Base-by-base conservation (phyloP, 2,888 invertebrate genomes). In the Cremastobaeus sp. region DNA sequence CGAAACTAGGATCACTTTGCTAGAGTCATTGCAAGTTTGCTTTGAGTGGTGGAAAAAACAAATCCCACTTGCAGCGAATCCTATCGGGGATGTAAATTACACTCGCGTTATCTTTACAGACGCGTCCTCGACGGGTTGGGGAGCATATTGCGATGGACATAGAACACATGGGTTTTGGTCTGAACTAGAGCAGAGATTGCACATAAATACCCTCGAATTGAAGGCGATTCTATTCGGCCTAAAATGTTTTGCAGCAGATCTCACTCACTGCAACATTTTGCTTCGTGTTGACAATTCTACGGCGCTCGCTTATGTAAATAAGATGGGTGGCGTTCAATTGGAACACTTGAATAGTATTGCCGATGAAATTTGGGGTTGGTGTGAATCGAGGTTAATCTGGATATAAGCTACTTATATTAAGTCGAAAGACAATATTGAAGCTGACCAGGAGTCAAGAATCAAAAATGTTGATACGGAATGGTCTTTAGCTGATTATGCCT, bases 141-240 rank as follows among this genome's bases (percentile, higher is more conserved):
- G 41, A 3, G 41, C 41, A 1, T 20, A 12, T n/a, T 43, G 41
- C 12, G 12, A 43, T 2, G 41, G 41, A 1, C 20, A 43, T 11
- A 20, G 8, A 11, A 21, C 41, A 2, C 41, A 43, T 43, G 41
- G 41, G 20, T 43, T 43, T 8, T 43, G 41, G 41, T 43, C 41
- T 11, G 12, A 20, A n/a, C 6, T 12, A 1, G 41, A 43, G 11
- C 34, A 11, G 3, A 11, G n/a, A n/a, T 32, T 32, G 6, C 34
- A 32, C 11, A 32, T 32, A n/a, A 32, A 32, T n/a, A 6, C 5
- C 11, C 11, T 32, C 3, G 34, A 32, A 11, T 11, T 32, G 11
- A 3, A n/a, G n/a, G 34, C 34, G 11, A 32, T 32, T 32, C 11
- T 32, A 11, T 32, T 32, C 11, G 34, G 34, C 11, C 11, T 32